These are phyloP conservation scores for Xyrichtys novacula DNA, from an alignment of 2,797 vertebrate species.

Conservation along the genomic window DNA sequence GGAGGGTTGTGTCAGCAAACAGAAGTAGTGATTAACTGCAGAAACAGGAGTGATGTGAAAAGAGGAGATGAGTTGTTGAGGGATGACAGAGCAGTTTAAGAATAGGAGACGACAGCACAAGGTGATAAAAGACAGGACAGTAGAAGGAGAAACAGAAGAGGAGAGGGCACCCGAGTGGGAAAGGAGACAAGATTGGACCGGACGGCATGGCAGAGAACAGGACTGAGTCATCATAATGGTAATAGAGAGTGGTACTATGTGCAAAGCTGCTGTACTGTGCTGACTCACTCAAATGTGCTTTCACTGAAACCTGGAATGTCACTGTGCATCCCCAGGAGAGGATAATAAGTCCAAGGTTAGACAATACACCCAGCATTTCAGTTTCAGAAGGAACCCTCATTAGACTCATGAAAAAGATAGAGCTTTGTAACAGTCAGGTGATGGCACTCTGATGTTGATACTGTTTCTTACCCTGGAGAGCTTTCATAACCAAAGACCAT, in stretches of 20 bases:
- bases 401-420: slow-evolving; percentile 4
- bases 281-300: slow-evolving; percentile 76
- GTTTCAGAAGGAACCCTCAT: slow-evolving; percentile 25
- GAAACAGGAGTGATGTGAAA: neutral
- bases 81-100: slow-evolving; percentile 62
- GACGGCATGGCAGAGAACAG: slow-evolving; percentile 55
- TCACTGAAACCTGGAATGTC: slow-evolving; percentile 69
- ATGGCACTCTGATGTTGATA: slow-evolving; percentile 1
- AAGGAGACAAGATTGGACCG: slow-evolving; percentile 54
- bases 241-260: slow-evolving; percentile 56
- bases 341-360: slow-evolving; percentile 66
- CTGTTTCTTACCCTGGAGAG: neutral
- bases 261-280: slow-evolving; percentile 32
- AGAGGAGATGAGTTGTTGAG: slow-evolving; percentile 39
- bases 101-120: slow-evolving; percentile 66
- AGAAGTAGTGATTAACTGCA: slow-evolving; percentile 27
- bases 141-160: slow-evolving; percentile 45
- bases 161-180: slow-evolving; percentile 37
- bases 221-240: slow-evolving; percentile 80
- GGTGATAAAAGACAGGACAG: slow-evolving; percentile 60
- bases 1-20: slow-evolving; percentile 42
- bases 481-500: neutral
- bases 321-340: slow-evolving; percentile 46
- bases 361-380: slow-evolving; percentile 49
- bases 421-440: slow-evolving; percentile 2